Evolutionary conservation across 2,797 vertebrate species (phyloP), one percentile per base, ranked within the genome.

Genomic region (Melanotaenia maccullochi): DNA sequence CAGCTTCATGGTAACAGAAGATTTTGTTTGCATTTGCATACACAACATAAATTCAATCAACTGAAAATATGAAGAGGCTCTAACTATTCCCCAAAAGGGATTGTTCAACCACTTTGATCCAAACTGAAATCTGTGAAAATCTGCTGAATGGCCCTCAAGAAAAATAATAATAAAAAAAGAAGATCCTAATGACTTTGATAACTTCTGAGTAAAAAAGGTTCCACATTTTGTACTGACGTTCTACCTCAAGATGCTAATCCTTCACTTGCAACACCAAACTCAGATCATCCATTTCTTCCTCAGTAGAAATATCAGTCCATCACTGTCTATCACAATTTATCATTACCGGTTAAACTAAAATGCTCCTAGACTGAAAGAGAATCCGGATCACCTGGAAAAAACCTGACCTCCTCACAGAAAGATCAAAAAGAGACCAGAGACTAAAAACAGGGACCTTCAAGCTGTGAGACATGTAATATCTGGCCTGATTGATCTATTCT

Each of bases 11-110:
- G 66, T 73, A 79, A 54, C 7, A 7, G 25, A 52, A 33, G 51
- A 71, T 64, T 84, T 76, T 68, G 65, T 55, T 63, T 79, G 52
- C 60, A 67, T 75, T 68, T 68, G 74, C 18, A 60, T 65, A 66
- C 25, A 38, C 24, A 67, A 65, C 44, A 71, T 16, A 42, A 63
- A 60, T 59, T 13, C 12, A 80, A 55, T 63, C 22, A 40, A 54
- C 28, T 54, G 56, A 14, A 73, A 62, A 12, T 67, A 59, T 44
- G 30, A 36, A 9, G 36, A 60, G 40, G 57, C 22, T 55, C 38
- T 58, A 76, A 36, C 16, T 49, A 42, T 59, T 69, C 20, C 51
- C 68, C 62, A 49, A 62, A 76, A 68, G 25, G 6, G 28, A 52
- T 58, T 52, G 22, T 14, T 25, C 44, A 22, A 6, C 22, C 24